Base-by-base conservation (phyloP, 2,888 invertebrate species). In the Allolobophora icterica region DNA sequence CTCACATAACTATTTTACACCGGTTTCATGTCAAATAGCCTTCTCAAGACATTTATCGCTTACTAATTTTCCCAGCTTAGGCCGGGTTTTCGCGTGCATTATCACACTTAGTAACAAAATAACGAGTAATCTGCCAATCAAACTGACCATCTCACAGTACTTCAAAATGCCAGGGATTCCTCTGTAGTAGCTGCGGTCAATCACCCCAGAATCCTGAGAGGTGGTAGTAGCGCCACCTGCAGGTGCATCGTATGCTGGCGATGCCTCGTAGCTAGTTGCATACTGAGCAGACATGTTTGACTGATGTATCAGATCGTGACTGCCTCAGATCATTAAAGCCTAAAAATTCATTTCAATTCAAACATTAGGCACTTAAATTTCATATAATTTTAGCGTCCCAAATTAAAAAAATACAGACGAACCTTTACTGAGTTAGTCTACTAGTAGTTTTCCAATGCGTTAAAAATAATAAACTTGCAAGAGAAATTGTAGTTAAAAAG, bases 121-220 rank as follows among this genome's bases (percentile, higher is more conserved):
- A 71, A n/a, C 13, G 0, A 30, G 30, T 71, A n/a, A 71, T n/a
- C 71, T 71, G 71, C 13, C 45, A 52, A 71, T 90, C 33, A 90
- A 71, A 71, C 58, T 38, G 8, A 91, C 91, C 42, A 84, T 84
- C 84, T 91, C 90, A n/a, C 71, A 52, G 34, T 35, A 42, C n/a
- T 91, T 91, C 38, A 90, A 89, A n/a, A 91, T 30, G 30, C 90
- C 91, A n/a, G 90, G 91, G 42, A 90, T 89, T 17, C 91, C 91
- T 35, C 84, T 91, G 71, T 71, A 33, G 84, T 91, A 91, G 30
- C 42, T 89, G 21, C 21, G 42, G 52, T 91, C 91, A 34, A 91
- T 21, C 21, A 91, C 33, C 30, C 90, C 90, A 40, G 42, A 40
- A 30, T 90, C 90, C 33, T 87, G 87, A 35, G 87, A 71, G 71